Evolutionary conservation across 2,797 vertebrate genomes (phyloP), one percentile per base, ranked within the genome.

Genomic region (Danio albolineatus): DNA sequence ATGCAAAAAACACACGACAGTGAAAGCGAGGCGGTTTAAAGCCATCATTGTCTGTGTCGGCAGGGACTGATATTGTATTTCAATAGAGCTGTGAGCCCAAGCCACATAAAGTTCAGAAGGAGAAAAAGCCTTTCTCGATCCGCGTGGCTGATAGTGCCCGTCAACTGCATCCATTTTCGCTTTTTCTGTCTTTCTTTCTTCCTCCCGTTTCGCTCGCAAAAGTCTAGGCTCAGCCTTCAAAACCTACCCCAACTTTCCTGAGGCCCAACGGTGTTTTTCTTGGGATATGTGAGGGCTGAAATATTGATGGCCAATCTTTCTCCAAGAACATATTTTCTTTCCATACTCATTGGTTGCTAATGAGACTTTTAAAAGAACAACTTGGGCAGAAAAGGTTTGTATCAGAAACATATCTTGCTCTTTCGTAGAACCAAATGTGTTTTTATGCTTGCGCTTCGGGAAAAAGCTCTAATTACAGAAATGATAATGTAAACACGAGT

Each of bases 401-500:
- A 8, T 61, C n/a, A 59, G 43, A 77, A 59, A 19, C 5, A 38
- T 65, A 54, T 43, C 36, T 43, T 6, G 4, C 53, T 65, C 4
- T 21, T 54, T 59, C 75, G 57, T 60, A 16, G n/a, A 14, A 8
- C 38, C 10, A n/a, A 17, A 69, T 61, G 54, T 70, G 39, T 19
- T 80, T 53, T 53, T 74, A n/a, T 61, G 59, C 28, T 38, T 66
- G 67, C 70, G 74, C 71, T 62, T 16, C 46, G 54, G 7, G n/a
- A 39, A 28, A 17, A 41, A 10, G 28, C 28, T 88, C 73, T 83
- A 78, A 5, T 81, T 91, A 85, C 62, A 72, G 79, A 61, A 60
- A 39, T 71, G 87, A 69, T 84, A 88, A 91, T 48, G 62, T 61
- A 89, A 86, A 85, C 82, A 85, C 85, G 79, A 89, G 88, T 92